Conservation (phyloP, 2,888 invertebrate species). For the Parapristionchus giblindavisi region DNA sequence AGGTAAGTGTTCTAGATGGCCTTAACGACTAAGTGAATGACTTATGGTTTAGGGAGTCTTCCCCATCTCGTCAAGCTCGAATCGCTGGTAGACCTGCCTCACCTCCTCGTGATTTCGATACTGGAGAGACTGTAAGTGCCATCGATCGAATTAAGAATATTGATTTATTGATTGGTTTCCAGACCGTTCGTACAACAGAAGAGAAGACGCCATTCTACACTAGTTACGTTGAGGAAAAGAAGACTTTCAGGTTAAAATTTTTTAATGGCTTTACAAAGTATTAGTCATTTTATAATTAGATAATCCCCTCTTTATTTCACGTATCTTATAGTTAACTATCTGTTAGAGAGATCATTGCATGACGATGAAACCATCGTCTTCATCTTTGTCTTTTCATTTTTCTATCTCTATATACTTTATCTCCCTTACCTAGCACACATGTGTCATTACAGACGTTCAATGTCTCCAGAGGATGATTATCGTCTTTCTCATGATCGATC, state of each 20-base stretch:
- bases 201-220: constrained; percentile 34
- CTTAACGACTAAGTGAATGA: too few species aligned
- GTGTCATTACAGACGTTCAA: constrained; percentile 12
- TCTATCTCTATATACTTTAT: too few species aligned
- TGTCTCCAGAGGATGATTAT: constrained; percentile 24
- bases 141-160: not conserved
- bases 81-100: constrained; percentile 31
- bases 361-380: not conserved
- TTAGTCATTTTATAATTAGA: not conserved
- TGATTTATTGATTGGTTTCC: too few species aligned
- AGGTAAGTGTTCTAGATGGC: not conserved
- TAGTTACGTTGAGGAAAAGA: constrained; percentile 28
- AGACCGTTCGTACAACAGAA: not conserved
- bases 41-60: constrained; percentile 18
- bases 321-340: not conserved
- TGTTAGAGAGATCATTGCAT: not conserved
- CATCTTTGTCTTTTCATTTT: too few species aligned
- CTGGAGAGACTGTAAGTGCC: too few species aligned
- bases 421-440: too few species aligned
- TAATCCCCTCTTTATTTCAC: not conserved
- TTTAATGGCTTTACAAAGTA: not conserved
- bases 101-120: constrained; percentile 24
- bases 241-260: constrained; percentile 30
- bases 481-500: constrained; percentile 32
- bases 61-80: constrained; percentile 10